Evolutionary conservation across 1,140 invertebrate species (phyloP).

Genomic region (Calliopsis andreniformis): DNA sequence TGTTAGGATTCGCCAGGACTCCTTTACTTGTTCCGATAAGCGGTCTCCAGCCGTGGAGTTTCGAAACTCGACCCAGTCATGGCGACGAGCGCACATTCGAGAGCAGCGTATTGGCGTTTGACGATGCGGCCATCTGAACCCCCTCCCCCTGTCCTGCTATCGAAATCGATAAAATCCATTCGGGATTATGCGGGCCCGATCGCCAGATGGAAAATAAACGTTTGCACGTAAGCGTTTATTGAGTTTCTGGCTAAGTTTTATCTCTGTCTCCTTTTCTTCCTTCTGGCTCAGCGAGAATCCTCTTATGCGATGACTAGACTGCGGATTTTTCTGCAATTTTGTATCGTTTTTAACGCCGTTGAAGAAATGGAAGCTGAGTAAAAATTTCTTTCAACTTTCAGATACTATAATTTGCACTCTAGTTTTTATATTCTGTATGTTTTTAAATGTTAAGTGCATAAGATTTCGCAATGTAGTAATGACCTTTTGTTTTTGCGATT

Average conservation of each 20-base stretch:
- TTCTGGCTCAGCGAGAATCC: no score
- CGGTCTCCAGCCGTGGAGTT: conserved; percentile 19
- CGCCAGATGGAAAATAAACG: conserved; percentile 42
- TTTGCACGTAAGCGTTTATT: conserved; percentile 9
- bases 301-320: no score
- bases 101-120: conserved; percentile 34
- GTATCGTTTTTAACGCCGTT: no score
- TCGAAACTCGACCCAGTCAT: conserved; percentile 41
- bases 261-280: background rate
- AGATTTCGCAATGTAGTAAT: no score
- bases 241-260: background rate
- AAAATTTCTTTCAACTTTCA: no score
- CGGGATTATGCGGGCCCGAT: conserved; percentile 33
- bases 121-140: conserved; percentile 3
- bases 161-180: conserved; percentile 40
- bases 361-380: no score
- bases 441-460: no score
- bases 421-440: no score
- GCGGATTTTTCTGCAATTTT: no score
- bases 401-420: no score
- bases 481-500: background rate
- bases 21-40: conserved; percentile 41
- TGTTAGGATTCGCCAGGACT: conserved; percentile 13
- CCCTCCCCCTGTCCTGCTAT: no score
- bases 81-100: conserved; percentile 32